A percentile compares a stretch with the other conserved stretches of the same genome.
These are phyloP conservation scores for Scrobipalpa atriplicella DNA, from an alignment of 2,888 invertebrate species.

Conservation along the genomic window DNA sequence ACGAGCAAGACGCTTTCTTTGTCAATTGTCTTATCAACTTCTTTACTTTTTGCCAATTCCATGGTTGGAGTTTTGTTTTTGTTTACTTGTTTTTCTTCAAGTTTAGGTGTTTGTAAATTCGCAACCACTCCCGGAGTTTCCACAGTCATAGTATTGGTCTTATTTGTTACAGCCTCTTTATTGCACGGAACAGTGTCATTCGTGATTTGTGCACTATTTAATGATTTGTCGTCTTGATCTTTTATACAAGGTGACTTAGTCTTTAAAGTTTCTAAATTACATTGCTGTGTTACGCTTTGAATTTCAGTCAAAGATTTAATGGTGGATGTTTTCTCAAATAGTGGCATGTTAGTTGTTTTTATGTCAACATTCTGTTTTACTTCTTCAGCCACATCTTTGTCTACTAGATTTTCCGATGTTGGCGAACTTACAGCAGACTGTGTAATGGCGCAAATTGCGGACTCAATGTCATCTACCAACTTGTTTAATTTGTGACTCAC, in stretches of 20 bases:
- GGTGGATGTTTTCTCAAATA: not conserved
- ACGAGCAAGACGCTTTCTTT: not conserved
- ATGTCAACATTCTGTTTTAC: not conserved
- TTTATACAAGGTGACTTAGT: not conserved
- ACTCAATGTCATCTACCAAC: constrained; percentile 17
- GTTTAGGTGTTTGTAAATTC: too few relatives aligned
- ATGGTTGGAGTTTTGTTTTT: too few relatives aligned
- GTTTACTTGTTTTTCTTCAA: too few relatives aligned
- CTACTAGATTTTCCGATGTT: not conserved
- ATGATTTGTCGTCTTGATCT: not conserved
- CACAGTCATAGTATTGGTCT: too few relatives aligned
- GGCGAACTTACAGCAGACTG: constrained; percentile 22
- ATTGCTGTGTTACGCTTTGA: too few relatives aligned
- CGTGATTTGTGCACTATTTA: too few relatives aligned
- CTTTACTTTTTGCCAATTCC: not conserved
- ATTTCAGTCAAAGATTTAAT: too few relatives aligned
- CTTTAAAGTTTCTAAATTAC: not conserved
- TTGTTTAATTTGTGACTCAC: not conserved
- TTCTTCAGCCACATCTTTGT: not conserved
- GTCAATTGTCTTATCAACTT: not conserved
- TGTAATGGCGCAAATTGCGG: constrained; percentile 13
- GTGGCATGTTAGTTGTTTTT: constrained; percentile 1
- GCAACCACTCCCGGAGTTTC: too few relatives aligned
- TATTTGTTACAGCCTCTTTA: too few relatives aligned
- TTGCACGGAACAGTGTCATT: too few relatives aligned